Evolutionary conservation across 2,797 vertebrate species (phyloP), one percentile per base, ranked within the genome.

Genomic region (Melopsittacus undulatus): DNA sequence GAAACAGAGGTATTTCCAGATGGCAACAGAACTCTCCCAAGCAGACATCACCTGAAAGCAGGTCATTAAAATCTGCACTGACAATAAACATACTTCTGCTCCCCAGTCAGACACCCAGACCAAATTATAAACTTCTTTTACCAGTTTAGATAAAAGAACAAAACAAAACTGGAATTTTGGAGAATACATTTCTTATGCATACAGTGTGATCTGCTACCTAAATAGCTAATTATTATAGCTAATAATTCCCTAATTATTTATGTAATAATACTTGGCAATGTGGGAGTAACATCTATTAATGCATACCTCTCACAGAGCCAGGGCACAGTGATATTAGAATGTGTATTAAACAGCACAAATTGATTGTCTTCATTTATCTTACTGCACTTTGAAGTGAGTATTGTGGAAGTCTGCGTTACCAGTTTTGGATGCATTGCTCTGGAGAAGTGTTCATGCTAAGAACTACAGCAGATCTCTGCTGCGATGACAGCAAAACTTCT

Each of bases 201-300:
- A 27, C 27, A 42, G n/a, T 6, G 27, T 73, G 45, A 76, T 21
- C 84, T 75, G 76, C 42, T 52, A 51, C 42, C 26, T 22, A 75
- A 62, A 40, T 1, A 29, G 9, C 52, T 26, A 36, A 36, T 36
- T 36, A 36, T 36, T 36, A 36, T 36, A 36, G 36, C 36, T 36
- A 36, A 36, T 36, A 36, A 36, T 36, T 70, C 27, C 40, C 29
- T 52, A 34, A 83, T 62, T 80, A 89, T 84, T 74, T 79, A 64
- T 19, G 61, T 76, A 79, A 79, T 46, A 90, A 73, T 77, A 77
- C 32, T 61, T 62, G 86, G 64, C 79, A 93, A 23, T 32, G 13
- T 12, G n/a, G 43, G 30, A 20, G n/a, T 45, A 92, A 36, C 42
- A 61, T 67, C 63, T 23, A 62, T 43, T 74, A 89, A 67, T 7